Conservation (phyloP, 2,797 vertebrate species). For the Cryptoblepharus egeriae region DNA sequence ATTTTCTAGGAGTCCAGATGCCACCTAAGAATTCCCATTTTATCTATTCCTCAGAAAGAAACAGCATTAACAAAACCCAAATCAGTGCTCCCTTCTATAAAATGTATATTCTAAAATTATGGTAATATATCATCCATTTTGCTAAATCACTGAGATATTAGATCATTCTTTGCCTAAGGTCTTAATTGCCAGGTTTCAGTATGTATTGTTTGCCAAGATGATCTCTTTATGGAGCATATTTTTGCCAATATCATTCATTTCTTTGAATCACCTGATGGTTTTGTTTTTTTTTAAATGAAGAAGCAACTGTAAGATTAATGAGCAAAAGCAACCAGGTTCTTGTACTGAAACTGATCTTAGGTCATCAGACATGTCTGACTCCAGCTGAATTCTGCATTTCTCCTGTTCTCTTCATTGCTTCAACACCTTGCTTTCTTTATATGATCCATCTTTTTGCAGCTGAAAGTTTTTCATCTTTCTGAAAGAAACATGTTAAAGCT, state of each 20-base stretch:
- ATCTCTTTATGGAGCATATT: conserved; percentile 60
- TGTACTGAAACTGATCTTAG: conserved; percentile 45
- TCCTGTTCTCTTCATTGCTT: conserved; percentile 24
- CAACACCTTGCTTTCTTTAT: conserved; percentile 39
- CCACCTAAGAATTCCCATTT: neutral
- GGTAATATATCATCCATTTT: neutral
- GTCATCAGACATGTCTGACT: neutral
- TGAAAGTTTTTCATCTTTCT: conserved; percentile 57
- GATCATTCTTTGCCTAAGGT: conserved; percentile 53
- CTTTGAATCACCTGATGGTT: conserved; percentile 51
- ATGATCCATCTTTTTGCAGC: conserved; percentile 50
- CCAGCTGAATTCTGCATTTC: conserved; percentile 40
- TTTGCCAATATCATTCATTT: conserved; percentile 41
- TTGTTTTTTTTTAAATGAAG: conserved; percentile 37
- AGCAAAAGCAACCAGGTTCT: conserved; percentile 58
- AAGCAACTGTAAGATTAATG: conserved; percentile 57
- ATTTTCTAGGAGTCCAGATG: conserved; percentile 21
- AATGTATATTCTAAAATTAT: conserved; percentile 55
- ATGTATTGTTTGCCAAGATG: conserved; percentile 51
- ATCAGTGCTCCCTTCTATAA: conserved; percentile 30
- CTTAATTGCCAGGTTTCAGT: conserved; percentile 52
- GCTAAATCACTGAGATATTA: conserved; percentile 40
- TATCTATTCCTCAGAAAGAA: conserved; percentile 16
- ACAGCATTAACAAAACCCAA: neutral
- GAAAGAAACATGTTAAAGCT: conserved; percentile 62